Evolutionary conservation across 1,140 invertebrate species (phyloP).

Genomic region (Mesaphorura yosii): DNA sequence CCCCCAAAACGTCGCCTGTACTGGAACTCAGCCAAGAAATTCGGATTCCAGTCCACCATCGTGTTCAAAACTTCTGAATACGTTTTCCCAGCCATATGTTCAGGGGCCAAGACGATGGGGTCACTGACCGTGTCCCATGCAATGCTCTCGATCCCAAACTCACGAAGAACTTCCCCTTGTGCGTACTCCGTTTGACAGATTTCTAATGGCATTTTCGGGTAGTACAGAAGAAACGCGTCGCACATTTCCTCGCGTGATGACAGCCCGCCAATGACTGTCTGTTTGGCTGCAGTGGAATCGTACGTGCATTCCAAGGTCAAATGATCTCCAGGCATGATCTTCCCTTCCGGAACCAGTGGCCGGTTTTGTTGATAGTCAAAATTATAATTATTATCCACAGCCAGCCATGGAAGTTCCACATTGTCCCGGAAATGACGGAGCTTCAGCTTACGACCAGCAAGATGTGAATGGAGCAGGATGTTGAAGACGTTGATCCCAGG

Average conservation of each 20-base stretch:
- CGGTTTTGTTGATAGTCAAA: constrained; percentile 46
- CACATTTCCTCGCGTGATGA: constrained; percentile 60
- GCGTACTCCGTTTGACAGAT: neutral
- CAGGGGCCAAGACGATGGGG: too few relatives aligned
- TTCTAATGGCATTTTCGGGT: constrained; percentile 38
- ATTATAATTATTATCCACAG: constrained; percentile 53
- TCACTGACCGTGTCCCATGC: too few relatives aligned
- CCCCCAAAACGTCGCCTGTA: too few relatives aligned
- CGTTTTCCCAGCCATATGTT: too few relatives aligned
- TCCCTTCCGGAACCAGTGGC: constrained; percentile 3
- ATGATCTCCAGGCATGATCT: constrained; percentile 17
- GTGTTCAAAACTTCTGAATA: too few relatives aligned
- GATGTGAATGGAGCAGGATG: constrained; percentile 8
- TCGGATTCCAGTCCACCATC: too few relatives aligned
- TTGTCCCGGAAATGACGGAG: constrained; percentile 50
- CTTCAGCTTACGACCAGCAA: constrained; percentile 43
- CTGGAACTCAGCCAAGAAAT: too few relatives aligned
- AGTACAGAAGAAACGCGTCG: constrained; percentile 56
- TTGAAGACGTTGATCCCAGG: constrained; percentile 12
- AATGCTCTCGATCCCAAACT: neutral
- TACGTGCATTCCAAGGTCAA: constrained; percentile 8
- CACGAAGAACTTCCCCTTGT: neutral
- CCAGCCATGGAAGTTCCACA: constrained; percentile 50
- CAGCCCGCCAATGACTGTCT: constrained; percentile 52
- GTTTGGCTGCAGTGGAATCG: neutral